Evolutionary conservation across 1,140 invertebrate species (phyloP), one percentile per base, ranked within the genome.

Genomic region (Atta texana): DNA sequence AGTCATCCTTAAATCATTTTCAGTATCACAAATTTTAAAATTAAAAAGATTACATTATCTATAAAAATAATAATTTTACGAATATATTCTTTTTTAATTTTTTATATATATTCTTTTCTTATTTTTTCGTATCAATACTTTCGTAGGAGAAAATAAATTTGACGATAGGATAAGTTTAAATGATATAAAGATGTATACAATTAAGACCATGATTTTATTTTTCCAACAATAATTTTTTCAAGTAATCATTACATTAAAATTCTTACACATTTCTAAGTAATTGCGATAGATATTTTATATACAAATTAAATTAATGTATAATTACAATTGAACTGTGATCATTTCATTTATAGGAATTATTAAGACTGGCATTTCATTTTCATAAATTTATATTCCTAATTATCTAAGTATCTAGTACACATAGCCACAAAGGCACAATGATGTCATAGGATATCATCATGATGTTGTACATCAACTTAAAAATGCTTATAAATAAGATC

Each of bases 201-300:
- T 69, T 69, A 69, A 49, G 6, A 69, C 12, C n/a, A 6, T 34
- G 34, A 44, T 69, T 49, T 49, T n/a, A 12, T 69, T 44, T 69
- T 44, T 5, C n/a, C n/a, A 69, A 24, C 12, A 49, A 44, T 64
- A 49, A 44, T 64, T 51, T 51, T 24, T 51, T 69, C 66, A 69
- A 0, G 0, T 49, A 71, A 69, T 34, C 24, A 80, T 31, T 44
- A 69, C 49, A 71, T 71, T 69, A 39, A 77, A 77, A 81, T 81
- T 44, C 21, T 44, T 57, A 59, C 10, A 28, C 14, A 39, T 57
- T 71, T 69, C 49, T 71, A 71, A 81, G 21, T 39, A 81, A 57
- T 10, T 39, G 31, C 10, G 2, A 80, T 28, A 21, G 3, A 71
- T 59, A 71, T 55, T 18, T 55, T 55, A 55, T 55, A 69, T 16